Percentiles rank a stretch among this genome's conserved stretches.
These are phyloP conservation scores for Andinoacara biseriatus DNA, from an alignment of 2,113 vertebrate genomes.

Conservation along the genomic window DNA sequence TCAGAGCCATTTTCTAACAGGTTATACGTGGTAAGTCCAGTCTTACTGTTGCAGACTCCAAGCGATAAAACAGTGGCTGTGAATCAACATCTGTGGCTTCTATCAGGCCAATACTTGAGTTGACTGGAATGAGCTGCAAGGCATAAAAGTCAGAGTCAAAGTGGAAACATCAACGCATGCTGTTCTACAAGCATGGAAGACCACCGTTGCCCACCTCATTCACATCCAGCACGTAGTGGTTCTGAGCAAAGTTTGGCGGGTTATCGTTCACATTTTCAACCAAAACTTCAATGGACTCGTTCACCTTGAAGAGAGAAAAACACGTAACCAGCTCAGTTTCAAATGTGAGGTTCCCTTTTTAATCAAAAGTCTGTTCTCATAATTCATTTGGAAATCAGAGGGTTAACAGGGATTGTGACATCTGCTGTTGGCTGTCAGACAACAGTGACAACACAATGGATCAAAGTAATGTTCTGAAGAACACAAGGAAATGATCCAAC, in stretches of 20 bases:
- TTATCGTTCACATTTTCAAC: constrained; percentile 81
- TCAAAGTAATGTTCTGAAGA: neutral
- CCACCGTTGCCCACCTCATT: constrained; percentile 73
- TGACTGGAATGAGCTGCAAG: constrained; percentile 74
- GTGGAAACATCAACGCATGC: neutral
- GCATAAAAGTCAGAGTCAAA: constrained; percentile 2
- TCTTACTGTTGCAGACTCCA: constrained; percentile 75
- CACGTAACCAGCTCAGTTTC: neutral
- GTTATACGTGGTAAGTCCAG: neutral
- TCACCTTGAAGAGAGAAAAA: constrained; percentile 57
- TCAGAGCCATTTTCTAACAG: neutral
- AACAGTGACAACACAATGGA: neutral
- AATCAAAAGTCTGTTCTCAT: no score
- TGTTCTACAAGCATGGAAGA: neutral
- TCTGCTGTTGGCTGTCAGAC: no score
- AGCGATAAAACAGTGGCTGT: constrained; percentile 73
- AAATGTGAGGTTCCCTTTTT: neutral
- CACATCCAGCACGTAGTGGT: constrained; percentile 70
- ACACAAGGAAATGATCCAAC: neutral
- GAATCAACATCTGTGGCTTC: constrained; percentile 78
- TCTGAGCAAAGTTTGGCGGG: constrained; percentile 75
- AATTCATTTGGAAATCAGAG: no score
- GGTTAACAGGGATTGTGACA: no score
- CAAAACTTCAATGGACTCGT: constrained; percentile 68
- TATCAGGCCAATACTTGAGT: constrained; percentile 70